A percentile compares a stretch with the other conserved stretches of the same genome.
phyloP scores from a whole-genome alignment of 2,113 vertebrate species.

The Rhinoptilus africanus region DNA sequence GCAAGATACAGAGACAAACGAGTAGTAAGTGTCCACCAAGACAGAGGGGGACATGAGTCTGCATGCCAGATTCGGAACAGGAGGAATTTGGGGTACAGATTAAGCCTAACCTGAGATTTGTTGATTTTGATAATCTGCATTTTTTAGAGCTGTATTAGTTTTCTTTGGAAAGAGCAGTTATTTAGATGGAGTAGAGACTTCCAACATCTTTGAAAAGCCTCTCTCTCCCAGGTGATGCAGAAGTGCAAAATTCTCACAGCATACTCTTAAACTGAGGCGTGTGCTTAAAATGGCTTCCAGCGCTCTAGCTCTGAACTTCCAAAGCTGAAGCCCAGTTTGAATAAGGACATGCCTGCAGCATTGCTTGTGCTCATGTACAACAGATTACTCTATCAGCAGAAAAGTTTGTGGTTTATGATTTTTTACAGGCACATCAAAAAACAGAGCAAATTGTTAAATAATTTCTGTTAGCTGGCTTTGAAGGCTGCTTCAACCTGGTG shows the following conservation, averaged over 20 bases:
- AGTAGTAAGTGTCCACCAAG: constrained; percentile 76
- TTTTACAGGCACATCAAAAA: neutral
- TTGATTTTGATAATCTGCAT: neutral
- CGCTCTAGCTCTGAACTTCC: neutral
- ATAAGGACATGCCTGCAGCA: neutral
- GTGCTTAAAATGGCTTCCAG: neutral
- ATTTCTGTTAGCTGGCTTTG: neutral
- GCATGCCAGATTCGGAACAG: neutral
- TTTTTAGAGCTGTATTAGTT: neutral
- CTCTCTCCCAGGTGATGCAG: neutral
- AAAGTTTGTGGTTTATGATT: neutral
- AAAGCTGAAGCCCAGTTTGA: neutral
- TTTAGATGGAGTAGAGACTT: neutral
- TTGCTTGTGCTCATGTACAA: neutral
- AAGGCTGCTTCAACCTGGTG: neutral
- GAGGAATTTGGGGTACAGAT: neutral
- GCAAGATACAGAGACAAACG: constrained; percentile 89
- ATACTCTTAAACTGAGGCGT: neutral
- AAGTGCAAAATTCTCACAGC: neutral
- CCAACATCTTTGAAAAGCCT: neutral
- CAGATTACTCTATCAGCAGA: neutral
- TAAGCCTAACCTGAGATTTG: neutral
- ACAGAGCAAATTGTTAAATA: neutral
- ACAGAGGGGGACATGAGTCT: neutral
- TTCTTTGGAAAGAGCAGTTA: neutral